Evolutionary conservation across 2,113 vertebrate genomes (phyloP).

Genomic region (Phalacrocorax aristotelis): DNA sequence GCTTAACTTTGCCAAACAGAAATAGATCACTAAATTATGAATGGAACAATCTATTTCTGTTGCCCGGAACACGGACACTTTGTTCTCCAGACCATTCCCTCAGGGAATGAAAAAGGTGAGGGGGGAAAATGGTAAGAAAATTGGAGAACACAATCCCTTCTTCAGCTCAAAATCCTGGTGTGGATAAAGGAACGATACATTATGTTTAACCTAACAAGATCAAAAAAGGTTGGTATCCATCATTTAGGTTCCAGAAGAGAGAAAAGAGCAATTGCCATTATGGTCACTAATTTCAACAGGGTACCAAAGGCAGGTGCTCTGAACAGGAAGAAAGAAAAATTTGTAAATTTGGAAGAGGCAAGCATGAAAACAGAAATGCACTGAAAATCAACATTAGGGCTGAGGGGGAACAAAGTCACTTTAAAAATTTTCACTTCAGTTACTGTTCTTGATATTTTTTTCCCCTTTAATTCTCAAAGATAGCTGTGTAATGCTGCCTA

Average conservation of each 20-base stretch:
- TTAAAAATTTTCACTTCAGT: constrained; percentile 36
- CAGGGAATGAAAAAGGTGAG: constrained; percentile 8
- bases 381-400: neutral
- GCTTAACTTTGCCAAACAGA: constrained; percentile 55
- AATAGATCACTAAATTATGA: constrained; percentile 62
- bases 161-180: neutral
- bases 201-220: neutral
- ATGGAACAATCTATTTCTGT: constrained; percentile 61
- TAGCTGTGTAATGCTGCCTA: constrained; percentile 67
- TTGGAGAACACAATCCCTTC: constrained; percentile 4
- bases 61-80: constrained; percentile 11
- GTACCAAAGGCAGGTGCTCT: neutral
- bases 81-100: constrained; percentile 30
- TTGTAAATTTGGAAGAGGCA: neutral
- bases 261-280: neutral
- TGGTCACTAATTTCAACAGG: neutral
- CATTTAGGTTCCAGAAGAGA: neutral
- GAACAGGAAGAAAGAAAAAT: neutral
- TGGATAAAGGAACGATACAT: neutral
- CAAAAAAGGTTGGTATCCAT: neutral
- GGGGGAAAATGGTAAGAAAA: neutral
- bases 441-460: constrained; percentile 34
- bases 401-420: constrained; percentile 4
- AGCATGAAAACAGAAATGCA: neutral
- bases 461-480: constrained; percentile 58